Evolutionary conservation across 2,888 invertebrate genomes (phyloP).

Genomic region (Brachycybe producta): DNA sequence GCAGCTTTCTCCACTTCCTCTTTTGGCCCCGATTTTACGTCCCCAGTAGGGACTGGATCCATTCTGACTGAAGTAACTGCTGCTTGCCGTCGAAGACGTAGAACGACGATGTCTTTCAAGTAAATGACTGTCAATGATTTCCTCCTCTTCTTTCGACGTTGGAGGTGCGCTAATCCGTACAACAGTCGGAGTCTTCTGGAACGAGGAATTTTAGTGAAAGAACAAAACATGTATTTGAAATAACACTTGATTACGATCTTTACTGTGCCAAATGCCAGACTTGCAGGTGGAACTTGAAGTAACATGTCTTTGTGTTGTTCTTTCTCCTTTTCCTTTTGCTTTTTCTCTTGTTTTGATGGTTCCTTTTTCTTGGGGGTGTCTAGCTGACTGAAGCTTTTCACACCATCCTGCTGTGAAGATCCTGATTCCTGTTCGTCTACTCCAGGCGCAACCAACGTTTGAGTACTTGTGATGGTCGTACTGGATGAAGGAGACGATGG

Average conservation of each 20-base stretch:
- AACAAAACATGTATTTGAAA: background rate
- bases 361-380: conserved; percentile 2
- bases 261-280: background rate
- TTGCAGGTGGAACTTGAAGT: background rate
- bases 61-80: background rate
- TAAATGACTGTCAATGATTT: conserved; percentile 1
- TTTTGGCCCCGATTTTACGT: conserved; percentile 20
- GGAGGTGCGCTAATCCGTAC: conserved; percentile 13
- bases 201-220: background rate
- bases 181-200: conserved; percentile 3
- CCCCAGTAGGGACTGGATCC: conserved; percentile 6
- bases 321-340: background rate
- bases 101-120: conserved; percentile 12
- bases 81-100: conserved; percentile 11
- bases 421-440: conserved; percentile 25
- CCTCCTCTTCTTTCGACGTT: background rate
- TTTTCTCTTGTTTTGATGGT: conserved; percentile 5
- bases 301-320: conserved; percentile 13
- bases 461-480: conserved; percentile 48
- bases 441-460: conserved; percentile 52
- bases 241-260: background rate
- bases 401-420: background rate
- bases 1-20: conserved; percentile 25
- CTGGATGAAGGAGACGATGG: conserved; percentile 58
- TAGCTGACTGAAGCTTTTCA: conserved; percentile 1